Percentiles rank a stretch among this genome's conserved stretches.
Evolutionary conservation across 2,113 vertebrate genomes (phyloP).

Genomic region (Malurus cyaneus): DNA sequence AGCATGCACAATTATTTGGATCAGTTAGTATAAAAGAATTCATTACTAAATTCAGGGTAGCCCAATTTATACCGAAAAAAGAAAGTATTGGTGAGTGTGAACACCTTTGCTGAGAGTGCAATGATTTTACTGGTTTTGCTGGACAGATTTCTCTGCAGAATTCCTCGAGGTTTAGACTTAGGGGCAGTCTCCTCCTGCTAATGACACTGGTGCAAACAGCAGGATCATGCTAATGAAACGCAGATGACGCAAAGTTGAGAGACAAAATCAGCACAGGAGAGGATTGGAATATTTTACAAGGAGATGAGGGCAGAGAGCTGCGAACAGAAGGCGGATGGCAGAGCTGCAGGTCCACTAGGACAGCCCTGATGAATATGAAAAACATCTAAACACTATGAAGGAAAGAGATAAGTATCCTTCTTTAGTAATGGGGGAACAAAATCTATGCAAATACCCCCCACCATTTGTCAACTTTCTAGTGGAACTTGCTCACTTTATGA

Average conservation of each 20-base stretch:
- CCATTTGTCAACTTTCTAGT: background rate
- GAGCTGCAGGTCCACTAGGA: background rate
- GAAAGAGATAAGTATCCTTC: background rate
- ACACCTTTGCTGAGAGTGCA: background rate
- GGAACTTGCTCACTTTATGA: background rate
- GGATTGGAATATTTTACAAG: background rate
- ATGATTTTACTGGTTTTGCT: background rate
- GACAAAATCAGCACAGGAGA: background rate
- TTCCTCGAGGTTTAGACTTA: background rate
- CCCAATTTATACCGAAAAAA: background rate
- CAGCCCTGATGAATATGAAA: background rate
- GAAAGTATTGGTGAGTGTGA: background rate
- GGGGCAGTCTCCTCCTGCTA: background rate
- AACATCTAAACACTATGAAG: background rate
- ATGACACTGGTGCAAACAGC: background rate
- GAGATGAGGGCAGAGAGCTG: background rate
- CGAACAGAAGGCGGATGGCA: accelerated
- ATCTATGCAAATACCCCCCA: accelerated
- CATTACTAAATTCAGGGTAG: background rate
- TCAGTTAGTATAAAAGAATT: background rate
- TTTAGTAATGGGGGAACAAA: background rate
- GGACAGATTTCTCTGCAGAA: background rate
- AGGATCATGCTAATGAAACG: background rate
- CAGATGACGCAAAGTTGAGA: background rate
- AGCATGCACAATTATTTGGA: background rate